Evolutionary conservation across 2,797 vertebrate genomes (phyloP), one percentile per base, ranked within the genome.

Genomic region (Cossypha caffra): DNA sequence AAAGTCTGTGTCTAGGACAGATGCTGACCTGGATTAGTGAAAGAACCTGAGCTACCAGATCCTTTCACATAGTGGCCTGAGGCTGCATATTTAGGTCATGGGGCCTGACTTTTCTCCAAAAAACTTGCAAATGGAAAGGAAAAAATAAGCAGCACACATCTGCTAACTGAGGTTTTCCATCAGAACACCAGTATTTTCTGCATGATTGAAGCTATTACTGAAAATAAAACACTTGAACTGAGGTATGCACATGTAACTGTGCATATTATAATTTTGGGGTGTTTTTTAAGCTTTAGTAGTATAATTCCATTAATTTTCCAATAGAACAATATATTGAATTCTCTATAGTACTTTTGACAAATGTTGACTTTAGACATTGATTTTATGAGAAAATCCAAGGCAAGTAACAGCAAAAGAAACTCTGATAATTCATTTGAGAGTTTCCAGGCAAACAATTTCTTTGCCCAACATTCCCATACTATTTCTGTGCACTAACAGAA

Each of bases 41-140:
- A 93, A 92, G 77, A 96, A 93, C 80, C 59, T 87, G 63, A 93
- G 59, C 64, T 93, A 78, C 42, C 40, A 94, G 67, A 84, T 95
- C 62, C 28, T 33, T 79, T 86, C 63, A 68, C n/a, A 24, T 16
- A 52, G 33, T 38, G 11, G 52, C 80, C 67, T 61, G 52, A 24
- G 76, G 79, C 47, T 84, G 59, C 37, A 25, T 76, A 75, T 94
- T 79, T 93, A 76, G 68, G 45, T 75, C 77, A 21, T 13, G n/a
- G 13, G 28, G 18, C 40, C 43, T 55, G 50, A 93, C 25, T 88
- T 90, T 54, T 75, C 55, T 63, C 62, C 37, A 81, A 52, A 55
- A 64, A 86, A 43, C 20, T 16, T 69, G 51, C 42, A 77, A 80
- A 75, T 20, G 35, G 23, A 79, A 82, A 45, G 28, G 16, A 51